Evolutionary conservation across 2,888 invertebrate genomes (phyloP).

Genomic region (Drosophila planitibia): DNA sequence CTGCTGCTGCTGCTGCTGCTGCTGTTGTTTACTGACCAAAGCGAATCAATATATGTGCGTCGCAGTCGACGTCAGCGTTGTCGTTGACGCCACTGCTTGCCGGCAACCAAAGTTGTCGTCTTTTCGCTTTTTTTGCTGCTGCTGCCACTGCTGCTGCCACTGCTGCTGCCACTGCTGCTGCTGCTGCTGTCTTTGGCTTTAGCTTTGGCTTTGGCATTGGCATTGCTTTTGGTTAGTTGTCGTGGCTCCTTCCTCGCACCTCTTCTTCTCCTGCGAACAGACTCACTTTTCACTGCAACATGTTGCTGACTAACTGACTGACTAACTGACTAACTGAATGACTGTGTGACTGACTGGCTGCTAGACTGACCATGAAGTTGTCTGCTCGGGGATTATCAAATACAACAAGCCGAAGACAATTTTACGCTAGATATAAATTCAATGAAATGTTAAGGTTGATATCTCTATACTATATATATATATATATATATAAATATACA

Average conservation of each 20-base stretch:
- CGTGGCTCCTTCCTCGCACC: constrained; percentile 13
- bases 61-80: constrained; percentile 19
- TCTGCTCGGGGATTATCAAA: constrained; percentile 53
- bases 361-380: constrained; percentile 43
- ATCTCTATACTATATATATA: background rate
- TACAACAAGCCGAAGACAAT: constrained; percentile 44
- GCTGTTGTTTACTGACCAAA: constrained; percentile 61
- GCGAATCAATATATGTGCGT: constrained; percentile 76
- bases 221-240: constrained; percentile 22
- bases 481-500: background rate
- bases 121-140: constrained; percentile 70
- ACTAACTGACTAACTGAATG: constrained; percentile 30
- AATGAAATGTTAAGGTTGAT: constrained; percentile 1
- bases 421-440: constrained; percentile 29
- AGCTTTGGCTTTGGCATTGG: constrained; percentile 28
- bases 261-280: constrained; percentile 43
- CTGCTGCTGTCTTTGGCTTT: too few relatives aligned
- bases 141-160: constrained; percentile 15
- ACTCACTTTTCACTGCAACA: constrained; percentile 74
- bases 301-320: constrained; percentile 60
- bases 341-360: constrained; percentile 29
- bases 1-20: constrained; percentile 14
- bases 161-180: background rate
- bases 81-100: constrained; percentile 29
- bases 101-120: constrained; percentile 67